Conservation (phyloP, 2,113 vertebrate species). For the Chiloscyllium plagiosum region DNA sequence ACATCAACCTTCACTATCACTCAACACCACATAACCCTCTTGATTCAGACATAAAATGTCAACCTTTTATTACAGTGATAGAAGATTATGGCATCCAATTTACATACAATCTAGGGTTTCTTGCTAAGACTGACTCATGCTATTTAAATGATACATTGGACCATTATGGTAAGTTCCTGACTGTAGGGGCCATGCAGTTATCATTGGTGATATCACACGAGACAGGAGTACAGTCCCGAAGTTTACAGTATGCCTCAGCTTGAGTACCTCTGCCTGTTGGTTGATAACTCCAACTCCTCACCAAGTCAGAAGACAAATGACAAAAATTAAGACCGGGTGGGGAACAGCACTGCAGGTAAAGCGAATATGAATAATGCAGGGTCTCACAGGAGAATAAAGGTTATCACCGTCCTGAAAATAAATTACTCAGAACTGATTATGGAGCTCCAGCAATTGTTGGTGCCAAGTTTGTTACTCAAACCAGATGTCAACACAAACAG, state of each 20-base stretch:
- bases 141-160: background rate
- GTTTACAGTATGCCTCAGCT: background rate
- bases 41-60: too few species aligned
- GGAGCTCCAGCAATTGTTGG: background rate
- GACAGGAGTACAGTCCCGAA: background rate
- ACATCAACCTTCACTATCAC: too few species aligned
- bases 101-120: background rate
- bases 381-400: background rate
- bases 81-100: background rate
- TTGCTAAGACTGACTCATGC: background rate
- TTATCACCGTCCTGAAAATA: background rate
- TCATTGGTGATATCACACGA: background rate
- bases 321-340: background rate
- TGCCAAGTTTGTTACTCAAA: slow-evolving; percentile 1
- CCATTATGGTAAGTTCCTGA: background rate
- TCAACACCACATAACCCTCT: too few species aligned
- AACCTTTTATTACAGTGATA: background rate
- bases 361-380: background rate
- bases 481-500: background rate
- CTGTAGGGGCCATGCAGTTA: background rate
- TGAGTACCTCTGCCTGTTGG: background rate
- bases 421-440: background rate
- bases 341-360: background rate
- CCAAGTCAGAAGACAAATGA: background rate
- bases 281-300: background rate